Evolutionary conservation across 2,888 invertebrate genomes (phyloP), one percentile per base, ranked within the genome.

Genomic region (Ophion obscuratus): DNA sequence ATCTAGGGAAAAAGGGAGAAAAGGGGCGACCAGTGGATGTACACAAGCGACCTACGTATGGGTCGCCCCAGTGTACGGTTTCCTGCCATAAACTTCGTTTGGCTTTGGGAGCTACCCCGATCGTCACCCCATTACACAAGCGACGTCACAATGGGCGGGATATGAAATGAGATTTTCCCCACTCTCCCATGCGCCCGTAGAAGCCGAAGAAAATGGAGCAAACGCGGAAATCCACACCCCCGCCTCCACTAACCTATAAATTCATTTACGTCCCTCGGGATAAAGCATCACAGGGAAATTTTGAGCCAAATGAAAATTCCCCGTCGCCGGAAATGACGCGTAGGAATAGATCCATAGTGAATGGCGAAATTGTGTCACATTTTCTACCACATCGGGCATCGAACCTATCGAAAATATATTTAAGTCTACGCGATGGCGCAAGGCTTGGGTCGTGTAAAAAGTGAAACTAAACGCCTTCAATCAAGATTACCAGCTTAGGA

Each of bases 71-170:
- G 27, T 40, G 11, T 40, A 64, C 80, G 81, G 77, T 77, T 86
- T 68, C 57, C 67, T 74, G 53, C 81, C 11, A 76, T 84, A 80
- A 75, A 81, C 84, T 86, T 88, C 88, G 89, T 89, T 89, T 86
- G 87, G 85, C 87, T 88, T 88, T 85, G 86, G 88, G 68, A 68
- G 87, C 90, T 88, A 90, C 88, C 88, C 88, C 90, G 91, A 92
- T 92, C 90, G 92, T 91, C 92, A 92, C 91, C 91, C 91, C 91
- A 92, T 92, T 91, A 91, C 89, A 86, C 87, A 87, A 86, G 84
- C 87, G 86, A 88, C 87, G 83, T 88, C 88, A 82, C 86, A 57
- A 75, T 77, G 74, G 68, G 81, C 57, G 87, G 82, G 83, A 67
- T 70, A 75, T 47, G 57, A 73, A 84, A 83, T 68, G 85, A 84